Evolutionary conservation across 1,140 invertebrate species (phyloP).

Genomic region (Mycetomoellerius zeteki): DNA sequence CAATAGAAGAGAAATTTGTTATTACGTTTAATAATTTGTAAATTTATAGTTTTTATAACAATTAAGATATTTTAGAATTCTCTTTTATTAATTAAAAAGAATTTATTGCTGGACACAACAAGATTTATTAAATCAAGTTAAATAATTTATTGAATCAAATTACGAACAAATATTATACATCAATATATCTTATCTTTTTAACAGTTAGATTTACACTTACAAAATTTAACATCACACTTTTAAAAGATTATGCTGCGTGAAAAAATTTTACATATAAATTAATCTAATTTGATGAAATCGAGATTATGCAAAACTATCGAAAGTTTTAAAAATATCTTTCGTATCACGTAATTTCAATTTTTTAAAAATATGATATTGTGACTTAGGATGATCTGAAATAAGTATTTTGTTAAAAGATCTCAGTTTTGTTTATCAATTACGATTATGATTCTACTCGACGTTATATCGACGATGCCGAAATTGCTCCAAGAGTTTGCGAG

Average conservation of each 20-base stretch:
- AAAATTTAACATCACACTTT: not conserved
- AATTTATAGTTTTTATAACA: not conserved
- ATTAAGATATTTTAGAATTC: not conserved
- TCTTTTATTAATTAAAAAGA: not conserved
- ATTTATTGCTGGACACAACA: not conserved
- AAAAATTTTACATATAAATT: not conserved
- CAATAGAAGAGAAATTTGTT: not conserved
- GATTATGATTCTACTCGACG: not conserved
- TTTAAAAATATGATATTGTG: not conserved
- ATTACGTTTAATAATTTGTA: not conserved
- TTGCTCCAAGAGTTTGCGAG: slow-evolving; percentile 79
- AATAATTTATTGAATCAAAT: not conserved
- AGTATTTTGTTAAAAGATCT: not conserved
- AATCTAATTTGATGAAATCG: not conserved
- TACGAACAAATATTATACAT: not conserved
- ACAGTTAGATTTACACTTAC: not conserved
- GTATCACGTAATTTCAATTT: not conserved
- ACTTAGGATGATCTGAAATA: not conserved
- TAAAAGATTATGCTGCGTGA: not conserved
- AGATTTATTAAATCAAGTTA: not conserved
- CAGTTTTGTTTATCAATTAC: not conserved
- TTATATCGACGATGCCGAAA: slow-evolving; percentile 65
- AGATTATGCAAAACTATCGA: not conserved
- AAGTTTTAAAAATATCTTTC: not conserved
- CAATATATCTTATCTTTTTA: not conserved